phyloP scores from a whole-genome alignment of 2,797 vertebrate genomes.

The Cirrhinus molitorella region DNA sequence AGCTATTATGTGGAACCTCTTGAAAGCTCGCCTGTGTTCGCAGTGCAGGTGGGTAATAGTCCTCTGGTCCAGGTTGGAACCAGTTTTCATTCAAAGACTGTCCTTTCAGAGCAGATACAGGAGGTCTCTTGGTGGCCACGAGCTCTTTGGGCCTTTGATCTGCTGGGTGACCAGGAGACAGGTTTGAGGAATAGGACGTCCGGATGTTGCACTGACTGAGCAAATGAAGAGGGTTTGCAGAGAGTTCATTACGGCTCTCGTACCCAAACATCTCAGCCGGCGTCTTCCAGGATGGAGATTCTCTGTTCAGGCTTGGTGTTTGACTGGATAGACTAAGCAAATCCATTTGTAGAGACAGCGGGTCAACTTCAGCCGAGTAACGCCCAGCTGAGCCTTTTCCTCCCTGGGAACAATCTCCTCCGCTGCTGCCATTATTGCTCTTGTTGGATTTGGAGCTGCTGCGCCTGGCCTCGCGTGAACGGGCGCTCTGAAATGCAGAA shows the following conservation, averaged over 20 bases:
- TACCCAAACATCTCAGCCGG: slow-evolving; percentile 86
- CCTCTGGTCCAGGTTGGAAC: slow-evolving; percentile 86
- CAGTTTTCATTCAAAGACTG: slow-evolving; percentile 89
- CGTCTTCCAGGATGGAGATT: slow-evolving; percentile 90
- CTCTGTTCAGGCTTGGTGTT: slow-evolving; percentile 91
- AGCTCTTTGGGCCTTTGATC: slow-evolving; percentile 89
- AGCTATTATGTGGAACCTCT: slow-evolving; percentile 87
- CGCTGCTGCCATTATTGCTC: slow-evolving; percentile 72
- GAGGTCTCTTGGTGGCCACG: slow-evolving; percentile 84
- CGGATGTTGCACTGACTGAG: slow-evolving; percentile 95
- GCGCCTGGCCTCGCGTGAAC: slow-evolving; percentile 91
- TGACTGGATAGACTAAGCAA: slow-evolving; percentile 96
- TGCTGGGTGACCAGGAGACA: slow-evolving; percentile 77
- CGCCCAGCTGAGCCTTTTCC: slow-evolving; percentile 81
- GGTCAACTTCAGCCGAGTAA: slow-evolving; percentile 92
- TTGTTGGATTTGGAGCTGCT: slow-evolving; percentile 89
- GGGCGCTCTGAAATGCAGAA: slow-evolving; percentile 94
- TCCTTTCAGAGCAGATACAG: slow-evolving; percentile 87
- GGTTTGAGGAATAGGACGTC: slow-evolving; percentile 83
- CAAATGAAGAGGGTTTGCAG: slow-evolving; percentile 86
- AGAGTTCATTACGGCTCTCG: slow-evolving; percentile 82
- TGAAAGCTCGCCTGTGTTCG: slow-evolving; percentile 92
- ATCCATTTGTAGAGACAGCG: slow-evolving; percentile 97
- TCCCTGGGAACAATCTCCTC: slow-evolving; percentile 56
- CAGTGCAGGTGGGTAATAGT: slow-evolving; percentile 88